phyloP scores from a whole-genome alignment of 2,797 vertebrate species.

The Tamandua tetradactyla region DNA sequence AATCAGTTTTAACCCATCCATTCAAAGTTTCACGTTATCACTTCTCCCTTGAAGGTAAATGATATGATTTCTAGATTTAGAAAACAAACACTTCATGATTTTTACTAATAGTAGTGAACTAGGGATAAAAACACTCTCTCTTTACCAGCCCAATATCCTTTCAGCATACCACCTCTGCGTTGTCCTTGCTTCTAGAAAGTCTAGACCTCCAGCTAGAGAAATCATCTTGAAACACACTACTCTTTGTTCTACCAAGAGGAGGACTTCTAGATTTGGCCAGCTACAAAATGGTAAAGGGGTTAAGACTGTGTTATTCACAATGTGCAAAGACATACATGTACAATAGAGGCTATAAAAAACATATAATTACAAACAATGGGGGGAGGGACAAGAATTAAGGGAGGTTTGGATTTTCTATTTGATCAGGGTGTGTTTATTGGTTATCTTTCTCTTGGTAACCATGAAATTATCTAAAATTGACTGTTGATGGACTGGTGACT shows the following conservation, averaged over 20 bases:
- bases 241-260: conserved; percentile 33
- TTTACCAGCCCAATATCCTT: not conserved
- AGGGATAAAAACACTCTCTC: conserved; percentile 21
- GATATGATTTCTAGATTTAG: conserved; percentile 2
- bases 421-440: too few species aligned
- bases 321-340: not conserved
- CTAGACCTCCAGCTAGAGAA: conserved; percentile 15
- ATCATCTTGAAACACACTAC: conserved; percentile 11
- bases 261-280: conserved; percentile 19
- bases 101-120: conserved; percentile 32
- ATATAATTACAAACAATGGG: too few species aligned
- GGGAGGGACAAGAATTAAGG: too few species aligned
- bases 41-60: conserved; percentile 17
- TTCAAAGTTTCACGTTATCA: conserved; percentile 11
- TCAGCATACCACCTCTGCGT: not conserved
- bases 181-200: not conserved
- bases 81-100: not conserved
- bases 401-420: too few species aligned
- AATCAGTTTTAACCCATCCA: not conserved
- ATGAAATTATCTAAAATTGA: too few species aligned
- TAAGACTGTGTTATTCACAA: conserved; percentile 15
- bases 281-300: not conserved
- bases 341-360: conserved; percentile 40
- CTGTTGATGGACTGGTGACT: too few species aligned
- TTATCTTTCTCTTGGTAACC: too few species aligned